Evolutionary conservation across 2,888 invertebrate genomes (phyloP).

Genomic region (Pachydiplax longipennis): DNA sequence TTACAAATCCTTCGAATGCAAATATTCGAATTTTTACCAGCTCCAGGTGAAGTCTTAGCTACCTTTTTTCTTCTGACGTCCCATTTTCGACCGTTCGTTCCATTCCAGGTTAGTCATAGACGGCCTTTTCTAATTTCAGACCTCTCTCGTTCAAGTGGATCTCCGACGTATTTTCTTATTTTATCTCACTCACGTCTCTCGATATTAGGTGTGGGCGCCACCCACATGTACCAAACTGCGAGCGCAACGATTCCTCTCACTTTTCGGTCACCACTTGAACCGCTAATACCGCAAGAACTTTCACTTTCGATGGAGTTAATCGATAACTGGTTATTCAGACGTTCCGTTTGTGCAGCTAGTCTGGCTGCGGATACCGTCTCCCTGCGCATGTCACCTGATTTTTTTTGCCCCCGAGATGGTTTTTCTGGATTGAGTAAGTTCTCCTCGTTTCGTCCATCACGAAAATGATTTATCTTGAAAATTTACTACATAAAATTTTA

Average conservation of each 20-base stretch:
- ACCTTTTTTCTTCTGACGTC: neutral
- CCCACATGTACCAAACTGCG: neutral
- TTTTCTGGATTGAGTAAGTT: too few relatives aligned
- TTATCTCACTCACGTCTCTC: neutral
- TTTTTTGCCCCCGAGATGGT: too few relatives aligned
- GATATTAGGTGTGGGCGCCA: neutral
- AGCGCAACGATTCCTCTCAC: neutral
- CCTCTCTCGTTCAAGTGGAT: neutral
- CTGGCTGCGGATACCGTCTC: neutral
- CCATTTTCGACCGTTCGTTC: neutral
- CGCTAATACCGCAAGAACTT: slow-evolving; percentile 1
- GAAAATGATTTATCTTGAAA: too few relatives aligned
- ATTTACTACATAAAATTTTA: too few relatives aligned
- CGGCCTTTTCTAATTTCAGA: neutral
- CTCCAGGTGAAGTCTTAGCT: neutral
- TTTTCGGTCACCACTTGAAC: neutral
- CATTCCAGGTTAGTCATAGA: neutral
- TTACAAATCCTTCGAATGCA: too few relatives aligned
- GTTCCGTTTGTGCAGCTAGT: neutral
- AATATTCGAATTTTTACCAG: too few relatives aligned
- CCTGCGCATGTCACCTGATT: neutral
- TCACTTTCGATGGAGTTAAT: slow-evolving; percentile 1
- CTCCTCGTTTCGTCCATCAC: too few relatives aligned
- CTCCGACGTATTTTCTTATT: neutral
- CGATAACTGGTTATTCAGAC: neutral